Evolutionary conservation across 2,797 vertebrate genomes (phyloP), one percentile per base, ranked within the genome.

Genomic region (Emys orbicularis): DNA sequence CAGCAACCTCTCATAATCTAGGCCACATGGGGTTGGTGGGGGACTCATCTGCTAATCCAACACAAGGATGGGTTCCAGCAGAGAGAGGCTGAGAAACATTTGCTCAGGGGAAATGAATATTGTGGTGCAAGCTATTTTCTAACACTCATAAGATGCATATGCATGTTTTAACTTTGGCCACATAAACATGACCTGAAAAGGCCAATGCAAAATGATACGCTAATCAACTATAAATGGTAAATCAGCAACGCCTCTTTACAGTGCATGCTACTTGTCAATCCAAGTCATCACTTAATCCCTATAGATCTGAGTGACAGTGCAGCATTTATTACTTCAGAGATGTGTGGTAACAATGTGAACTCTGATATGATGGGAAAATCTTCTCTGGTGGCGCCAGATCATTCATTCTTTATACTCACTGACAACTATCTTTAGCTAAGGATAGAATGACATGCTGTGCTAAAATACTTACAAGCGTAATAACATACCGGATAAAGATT

Each of bases 371-470:
- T 44, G 31, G 53, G 50, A 81, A n/a, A 41, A 49, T 44, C 77
- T n/a, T 61, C 23, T 84, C 41, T 29, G 29, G 54, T 61, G 89
- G 52, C 25, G 54, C 89, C 37, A 47, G 44, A 54, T 53, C 37
- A 84, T 59, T 15, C 31, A 49, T 94, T 92, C 97, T 97, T 94
- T 61, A 94, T 95, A 91, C 96, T 96, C 92, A 72, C 88, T 97
- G 41, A 44, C 31, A 82, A 49, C 27, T 57, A 79, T 81, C 57
- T 34, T 83, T 50, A 83, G 34, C 13, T 31, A 47, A 77, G 15
- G 74, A 90, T 80, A 93, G 37, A 86, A 84, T 0, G 2, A 47
- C 47, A 76, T 8, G 5, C 29, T 83, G 37, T 15, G 56, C 50
- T 82, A 84, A 80, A 57, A 4, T 27, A 27, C 37, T 37, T n/a